Evolutionary conservation across 2,113 vertebrate genomes (phyloP), one percentile per base, ranked within the genome.

Genomic region (Psilopsiagon aurifrons): DNA sequence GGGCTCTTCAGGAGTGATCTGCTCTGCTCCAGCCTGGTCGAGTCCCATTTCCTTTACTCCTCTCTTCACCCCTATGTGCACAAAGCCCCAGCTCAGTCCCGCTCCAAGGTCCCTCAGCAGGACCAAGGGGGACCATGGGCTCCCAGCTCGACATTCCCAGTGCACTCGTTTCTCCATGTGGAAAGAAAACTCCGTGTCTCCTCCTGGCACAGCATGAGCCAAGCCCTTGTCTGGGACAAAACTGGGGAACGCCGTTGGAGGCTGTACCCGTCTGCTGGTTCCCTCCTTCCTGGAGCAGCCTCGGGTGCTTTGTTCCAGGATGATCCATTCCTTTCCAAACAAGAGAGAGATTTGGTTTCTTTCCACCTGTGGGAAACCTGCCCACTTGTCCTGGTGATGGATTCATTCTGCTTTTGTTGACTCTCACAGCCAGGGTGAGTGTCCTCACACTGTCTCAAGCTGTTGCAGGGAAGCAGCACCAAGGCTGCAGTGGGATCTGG

Each of bases 341-440:
- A 4, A 2, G 2, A 16, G 55, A 29, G 37, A 27, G 25, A 1
- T 0, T 16, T 15, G 57, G 57, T 59, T 59, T 59, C 29, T 1
- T 37, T 22, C 47, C 80, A 2, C 49, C 49, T 3, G 33, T 1
- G 14, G 54, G 60, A 47, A 7, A 5, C 7, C 31, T 2, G 44
- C 27, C 6, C 2, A 2, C 9, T 15, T 0, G 3, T 3, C 31
- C 60, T 1, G 0, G 0, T 1, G 24, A 1, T 2, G 39, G 44
- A 3, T 79, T 37, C 14, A 12, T 74, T 64, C 24, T 10, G 8
- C 27, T 83, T 59, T 16, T 27, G 28, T 27, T 2, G 46, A 12
- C 7, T 31, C 24, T 28, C 31, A 0, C 9, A 0, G 6, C 6
- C 4, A 3, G 54, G 39, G 8, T 23, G 39, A 2, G 49, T 0